phyloP scores from a whole-genome alignment of 2,888 invertebrate species.

The Apomyelois bistriatella region DNA sequence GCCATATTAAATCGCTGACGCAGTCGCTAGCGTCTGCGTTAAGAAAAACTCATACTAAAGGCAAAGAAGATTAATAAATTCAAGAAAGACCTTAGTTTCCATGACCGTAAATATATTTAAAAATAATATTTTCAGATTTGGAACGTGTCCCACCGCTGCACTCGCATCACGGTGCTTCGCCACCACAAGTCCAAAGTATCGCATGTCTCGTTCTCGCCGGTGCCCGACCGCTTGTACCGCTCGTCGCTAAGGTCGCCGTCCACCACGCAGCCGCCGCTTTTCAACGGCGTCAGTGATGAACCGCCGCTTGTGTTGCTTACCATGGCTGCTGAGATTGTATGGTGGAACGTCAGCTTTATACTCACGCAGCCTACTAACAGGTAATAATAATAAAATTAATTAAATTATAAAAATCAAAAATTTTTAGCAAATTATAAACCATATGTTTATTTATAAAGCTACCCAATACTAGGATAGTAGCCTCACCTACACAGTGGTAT shows the following conservation, averaged over 20 bases:
- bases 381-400: background rate
- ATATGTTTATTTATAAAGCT: too few relatives aligned
- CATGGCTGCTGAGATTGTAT: conserved; percentile 79
- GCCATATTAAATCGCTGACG: too few relatives aligned
- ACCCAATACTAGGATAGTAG: too few relatives aligned
- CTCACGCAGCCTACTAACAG: background rate
- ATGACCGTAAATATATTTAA: too few relatives aligned
- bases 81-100: too few relatives aligned
- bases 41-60: too few relatives aligned
- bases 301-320: conserved; percentile 76
- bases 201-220: conserved; percentile 74
- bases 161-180: conserved; percentile 56
- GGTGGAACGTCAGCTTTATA: conserved; percentile 73
- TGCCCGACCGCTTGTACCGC: conserved; percentile 54
- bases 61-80: too few relatives aligned
- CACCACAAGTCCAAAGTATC: conserved; percentile 78
- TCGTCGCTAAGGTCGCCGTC: conserved; percentile 25
- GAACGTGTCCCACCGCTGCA: conserved; percentile 58
- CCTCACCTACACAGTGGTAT: too few relatives aligned
- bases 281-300: conserved; percentile 37
- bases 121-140: conserved; percentile 71
- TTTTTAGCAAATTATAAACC: too few relatives aligned
- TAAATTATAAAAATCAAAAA: too few relatives aligned
- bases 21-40: too few relatives aligned
- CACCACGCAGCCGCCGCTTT: conserved; percentile 15